These are phyloP conservation scores for Pagetopsis macropterus DNA, from an alignment of 2,797 vertebrate genomes.

Conservation along the genomic window DNA sequence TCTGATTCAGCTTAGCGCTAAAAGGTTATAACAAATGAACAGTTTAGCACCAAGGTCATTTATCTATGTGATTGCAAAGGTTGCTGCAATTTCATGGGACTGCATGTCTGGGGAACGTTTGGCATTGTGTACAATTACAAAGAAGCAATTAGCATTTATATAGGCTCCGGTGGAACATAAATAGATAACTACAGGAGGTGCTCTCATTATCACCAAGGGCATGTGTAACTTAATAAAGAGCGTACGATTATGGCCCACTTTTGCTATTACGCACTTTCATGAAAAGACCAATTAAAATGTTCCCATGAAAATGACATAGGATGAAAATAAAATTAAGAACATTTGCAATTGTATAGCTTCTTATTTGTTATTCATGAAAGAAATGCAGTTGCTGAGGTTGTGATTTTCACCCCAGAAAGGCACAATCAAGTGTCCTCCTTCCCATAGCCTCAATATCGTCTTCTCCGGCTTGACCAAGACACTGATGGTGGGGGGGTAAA, in stretches of 20 bases:
- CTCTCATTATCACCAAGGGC: conserved; percentile 24
- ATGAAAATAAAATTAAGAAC: conserved; percentile 27
- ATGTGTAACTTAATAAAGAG: conserved; percentile 44
- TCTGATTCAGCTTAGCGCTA: conserved; percentile 46
- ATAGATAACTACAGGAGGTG: conserved; percentile 51
- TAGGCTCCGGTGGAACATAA: conserved; percentile 49
- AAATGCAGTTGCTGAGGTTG: conserved; percentile 41
- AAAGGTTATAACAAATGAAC: conserved; percentile 75
- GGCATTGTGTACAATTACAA: conserved; percentile 69
- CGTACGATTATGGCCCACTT: conserved; percentile 35
- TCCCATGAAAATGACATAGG: conserved; percentile 32
- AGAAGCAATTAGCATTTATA: conserved; percentile 79
- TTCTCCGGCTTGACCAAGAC: conserved; percentile 57
- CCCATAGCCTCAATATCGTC: conserved; percentile 31
- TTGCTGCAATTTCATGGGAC: conserved; percentile 54
- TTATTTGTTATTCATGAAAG: conserved; percentile 44
- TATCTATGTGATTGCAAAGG: conserved; percentile 63
- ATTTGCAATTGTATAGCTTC: conserved; percentile 42
- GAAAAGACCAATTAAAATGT: conserved; percentile 28
- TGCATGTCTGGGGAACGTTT: conserved; percentile 38
- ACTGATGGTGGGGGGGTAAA: conserved; percentile 66
- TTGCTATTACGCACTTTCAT: conserved; percentile 25
- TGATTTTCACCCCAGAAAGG: conserved; percentile 31
- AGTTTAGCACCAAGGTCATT: conserved; percentile 60
- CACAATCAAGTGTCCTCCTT: conserved; percentile 44